Evolutionary conservation across 2,113 vertebrate genomes (phyloP).

Genomic region (Microtus pennsylvanicus): DNA sequence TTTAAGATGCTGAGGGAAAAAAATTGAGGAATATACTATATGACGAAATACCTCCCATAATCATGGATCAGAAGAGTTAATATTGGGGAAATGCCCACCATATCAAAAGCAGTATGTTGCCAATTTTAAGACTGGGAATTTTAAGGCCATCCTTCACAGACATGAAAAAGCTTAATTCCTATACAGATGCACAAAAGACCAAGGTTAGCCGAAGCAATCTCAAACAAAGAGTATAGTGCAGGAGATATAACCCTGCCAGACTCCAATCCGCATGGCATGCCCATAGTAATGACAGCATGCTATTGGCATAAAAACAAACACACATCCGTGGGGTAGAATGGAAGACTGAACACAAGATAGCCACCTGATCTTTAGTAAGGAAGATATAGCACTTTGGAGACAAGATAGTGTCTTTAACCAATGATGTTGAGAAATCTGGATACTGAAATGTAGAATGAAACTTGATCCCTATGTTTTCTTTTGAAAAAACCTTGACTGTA

Average conservation of each 20-base stretch:
- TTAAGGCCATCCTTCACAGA: neutral
- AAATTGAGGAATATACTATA: neutral
- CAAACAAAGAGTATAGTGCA: neutral
- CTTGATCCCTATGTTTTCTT: too few relatives aligned
- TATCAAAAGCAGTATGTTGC: neutral
- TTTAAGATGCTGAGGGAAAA: neutral
- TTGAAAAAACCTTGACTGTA: too few relatives aligned
- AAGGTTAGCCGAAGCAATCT: neutral
- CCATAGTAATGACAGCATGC: neutral
- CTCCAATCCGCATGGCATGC: neutral
- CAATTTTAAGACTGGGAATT: neutral
- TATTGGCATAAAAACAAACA: neutral
- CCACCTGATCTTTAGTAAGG: too few relatives aligned
- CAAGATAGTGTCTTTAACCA: too few relatives aligned
- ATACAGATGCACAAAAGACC: neutral
- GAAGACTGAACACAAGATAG: neutral
- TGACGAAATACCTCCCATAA: neutral
- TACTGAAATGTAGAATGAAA: too few relatives aligned
- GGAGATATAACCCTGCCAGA: neutral
- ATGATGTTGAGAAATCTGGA: too few relatives aligned
- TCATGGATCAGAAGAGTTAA: neutral
- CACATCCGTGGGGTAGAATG: neutral
- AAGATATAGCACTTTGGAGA: too few relatives aligned
- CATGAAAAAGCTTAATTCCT: neutral
- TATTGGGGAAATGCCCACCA: neutral